Conservation (phyloP, 2,113 vertebrate species). For the Pachyramphus minor region DNA sequence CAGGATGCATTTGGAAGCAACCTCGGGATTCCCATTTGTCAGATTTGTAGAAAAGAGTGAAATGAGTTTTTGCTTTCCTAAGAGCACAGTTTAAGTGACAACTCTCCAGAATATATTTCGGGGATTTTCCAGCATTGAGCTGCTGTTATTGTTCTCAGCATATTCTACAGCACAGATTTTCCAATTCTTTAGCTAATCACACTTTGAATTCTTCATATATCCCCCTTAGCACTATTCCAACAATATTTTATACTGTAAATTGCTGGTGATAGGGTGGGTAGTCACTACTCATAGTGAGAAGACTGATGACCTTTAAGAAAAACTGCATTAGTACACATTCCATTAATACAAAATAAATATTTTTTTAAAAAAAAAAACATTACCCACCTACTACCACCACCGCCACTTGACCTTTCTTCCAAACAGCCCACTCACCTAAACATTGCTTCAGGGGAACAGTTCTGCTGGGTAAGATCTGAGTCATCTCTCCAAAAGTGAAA, state of each 20-base stretch:
- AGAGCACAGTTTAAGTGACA: background rate
- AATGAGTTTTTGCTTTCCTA: background rate
- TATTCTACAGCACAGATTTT: background rate
- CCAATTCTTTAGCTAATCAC: background rate
- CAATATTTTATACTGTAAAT: background rate
- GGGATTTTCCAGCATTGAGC: background rate
- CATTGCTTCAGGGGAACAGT: background rate
- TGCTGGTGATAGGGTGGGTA: background rate
- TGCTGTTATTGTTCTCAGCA: background rate
- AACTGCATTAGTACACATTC: background rate
- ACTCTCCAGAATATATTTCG: background rate
- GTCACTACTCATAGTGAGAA: background rate
- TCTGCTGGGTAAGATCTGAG: background rate
- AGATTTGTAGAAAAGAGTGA: background rate
- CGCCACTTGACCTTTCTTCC: background rate
- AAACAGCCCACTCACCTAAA: background rate
- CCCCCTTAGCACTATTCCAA: background rate
- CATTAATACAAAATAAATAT: background rate
- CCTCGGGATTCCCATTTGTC: background rate
- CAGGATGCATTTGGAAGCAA: constrained; percentile 4
- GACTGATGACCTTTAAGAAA: background rate
- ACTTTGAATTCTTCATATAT: background rate
- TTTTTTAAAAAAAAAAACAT: too few species aligned
- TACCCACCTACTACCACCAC: background rate
- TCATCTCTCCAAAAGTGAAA: background rate